Percentiles rank a stretch among this genome's conserved stretches.
Evolutionary conservation across 1,140 invertebrate species (phyloP).

Genomic region (Oncopeltus fasciatus): DNA sequence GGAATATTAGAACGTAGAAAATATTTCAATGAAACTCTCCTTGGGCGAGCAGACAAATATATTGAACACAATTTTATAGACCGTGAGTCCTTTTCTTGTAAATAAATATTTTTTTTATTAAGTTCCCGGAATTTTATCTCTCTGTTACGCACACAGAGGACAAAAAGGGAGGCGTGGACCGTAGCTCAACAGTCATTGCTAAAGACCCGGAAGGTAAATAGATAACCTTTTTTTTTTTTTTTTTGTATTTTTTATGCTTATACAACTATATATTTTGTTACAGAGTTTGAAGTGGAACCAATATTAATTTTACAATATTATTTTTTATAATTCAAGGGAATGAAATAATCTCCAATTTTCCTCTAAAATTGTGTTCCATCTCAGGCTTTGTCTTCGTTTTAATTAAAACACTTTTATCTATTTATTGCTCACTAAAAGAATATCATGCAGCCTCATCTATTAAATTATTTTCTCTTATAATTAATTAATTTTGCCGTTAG

Average conservation of each 20-base stretch:
- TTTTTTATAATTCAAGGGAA: not conserved
- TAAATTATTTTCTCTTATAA: not conserved
- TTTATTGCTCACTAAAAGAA: not conserved
- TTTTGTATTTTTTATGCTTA: conserved; percentile 11
- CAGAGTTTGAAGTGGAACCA: conserved; percentile 13
- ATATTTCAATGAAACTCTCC: not conserved
- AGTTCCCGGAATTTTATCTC: conserved; percentile 12
- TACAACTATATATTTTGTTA: not conserved
- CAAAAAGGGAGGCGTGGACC: conserved; percentile 79
- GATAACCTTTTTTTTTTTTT: conserved; percentile 10
- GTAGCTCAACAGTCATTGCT: conserved; percentile 83
- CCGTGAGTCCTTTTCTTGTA: not conserved
- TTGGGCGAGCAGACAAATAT: too few relatives aligned
- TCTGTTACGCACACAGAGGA: conserved; percentile 41
- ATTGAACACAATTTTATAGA: too few relatives aligned
- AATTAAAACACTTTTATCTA: conserved; percentile 4
- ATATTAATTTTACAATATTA: not conserved
- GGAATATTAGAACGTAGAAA: not conserved
- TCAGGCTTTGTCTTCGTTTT: conserved; percentile 4
- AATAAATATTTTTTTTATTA: not conserved
- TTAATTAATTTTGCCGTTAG: not conserved
- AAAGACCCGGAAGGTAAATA: conserved; percentile 78
- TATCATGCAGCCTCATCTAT: not conserved
- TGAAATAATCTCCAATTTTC: not conserved
- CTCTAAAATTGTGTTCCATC: not conserved